phyloP scores from a whole-genome alignment of 2,888 invertebrate genomes.

The Epirrhoe alternata region DNA sequence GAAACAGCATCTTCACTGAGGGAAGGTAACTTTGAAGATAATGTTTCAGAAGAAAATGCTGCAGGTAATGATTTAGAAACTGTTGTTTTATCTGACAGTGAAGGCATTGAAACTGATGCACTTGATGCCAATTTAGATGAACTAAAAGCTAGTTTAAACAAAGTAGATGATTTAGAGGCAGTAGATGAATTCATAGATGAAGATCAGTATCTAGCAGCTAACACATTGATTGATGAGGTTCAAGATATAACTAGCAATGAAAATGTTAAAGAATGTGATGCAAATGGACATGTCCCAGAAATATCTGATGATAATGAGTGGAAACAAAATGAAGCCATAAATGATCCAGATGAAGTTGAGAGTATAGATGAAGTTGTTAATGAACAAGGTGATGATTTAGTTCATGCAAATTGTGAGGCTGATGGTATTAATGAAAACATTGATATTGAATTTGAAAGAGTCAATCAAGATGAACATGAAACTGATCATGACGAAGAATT shows the following conservation, averaged over 20 bases:
- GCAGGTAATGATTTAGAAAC: not conserved
- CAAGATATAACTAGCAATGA: not conserved
- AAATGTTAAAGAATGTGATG: not conserved
- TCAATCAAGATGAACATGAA: not conserved
- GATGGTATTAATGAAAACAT: not conserved
- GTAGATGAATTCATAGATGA: conserved; percentile 1
- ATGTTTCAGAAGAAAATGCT: not conserved
- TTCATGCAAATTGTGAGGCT: not conserved
- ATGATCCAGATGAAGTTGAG: not conserved
- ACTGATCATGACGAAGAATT: not conserved
- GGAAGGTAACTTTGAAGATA: not conserved
- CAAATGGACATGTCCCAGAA: not conserved
- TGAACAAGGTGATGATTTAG: not conserved
- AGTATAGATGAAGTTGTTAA: not conserved
- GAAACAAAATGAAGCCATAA: not conserved
- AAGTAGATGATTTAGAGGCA: conserved; percentile 1
- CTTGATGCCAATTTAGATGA: not conserved
- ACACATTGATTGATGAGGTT: conserved; percentile 10
- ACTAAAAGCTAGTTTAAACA: not conserved
- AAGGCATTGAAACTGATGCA: not conserved
- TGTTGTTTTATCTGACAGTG: conserved; percentile 7
- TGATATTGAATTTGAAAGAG: no score
- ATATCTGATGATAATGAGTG: conserved; percentile 19
- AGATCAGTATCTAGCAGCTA: not conserved
- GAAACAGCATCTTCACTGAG: not conserved